Evolutionary conservation across 2,113 vertebrate genomes (phyloP), one percentile per base, ranked within the genome.

Genomic region (Parus major): DNA sequence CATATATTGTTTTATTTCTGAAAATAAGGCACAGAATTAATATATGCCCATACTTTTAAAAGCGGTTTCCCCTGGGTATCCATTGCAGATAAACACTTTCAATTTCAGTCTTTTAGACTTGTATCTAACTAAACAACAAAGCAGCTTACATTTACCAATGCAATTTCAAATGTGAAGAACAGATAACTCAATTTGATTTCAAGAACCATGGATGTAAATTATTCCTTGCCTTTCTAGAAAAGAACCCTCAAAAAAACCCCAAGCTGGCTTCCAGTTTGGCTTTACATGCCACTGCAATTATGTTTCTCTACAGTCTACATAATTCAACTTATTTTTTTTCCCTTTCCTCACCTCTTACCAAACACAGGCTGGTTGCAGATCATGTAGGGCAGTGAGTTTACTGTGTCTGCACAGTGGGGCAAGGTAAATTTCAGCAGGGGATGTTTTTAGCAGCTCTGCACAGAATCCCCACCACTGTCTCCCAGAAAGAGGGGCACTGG

Each of bases 231-330:
- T 68, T 90, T 70, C 39, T 16, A 23, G 47, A 19, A 36, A 28
- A 14, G 46, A 31, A 27, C 1, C 3, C 4, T 21, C 10, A 29
- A n/a, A 64, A 35, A 35, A 13, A 0, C 1, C 31, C 27, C 36
- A 60, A 60, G 17, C 6, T 53, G 39, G 9, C 28, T 68, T 35
- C 16, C 55, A 89, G n/a, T 24, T 82, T 27, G 21, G 17, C 24
- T 66, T 92, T 56, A 60, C n/a, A 20, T 5, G 4, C n/a, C 66
- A 61, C 13, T 87, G 70, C 61, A 63, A 10, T 52, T 60, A 18
- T 10, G 61, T 85, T 59, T 89, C 23, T 60, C 53, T 86, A 19
- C 69, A 50, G 41, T 27, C 50, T 28, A 44, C 0, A 0, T n/a
- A 71, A 82, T 33, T 57, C 31, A 27, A 27, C n/a, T 23, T 68